Evolutionary conservation across 1,140 invertebrate genomes (phyloP), one percentile per base, ranked within the genome.

Genomic region (Macrocentrus cingulum): DNA sequence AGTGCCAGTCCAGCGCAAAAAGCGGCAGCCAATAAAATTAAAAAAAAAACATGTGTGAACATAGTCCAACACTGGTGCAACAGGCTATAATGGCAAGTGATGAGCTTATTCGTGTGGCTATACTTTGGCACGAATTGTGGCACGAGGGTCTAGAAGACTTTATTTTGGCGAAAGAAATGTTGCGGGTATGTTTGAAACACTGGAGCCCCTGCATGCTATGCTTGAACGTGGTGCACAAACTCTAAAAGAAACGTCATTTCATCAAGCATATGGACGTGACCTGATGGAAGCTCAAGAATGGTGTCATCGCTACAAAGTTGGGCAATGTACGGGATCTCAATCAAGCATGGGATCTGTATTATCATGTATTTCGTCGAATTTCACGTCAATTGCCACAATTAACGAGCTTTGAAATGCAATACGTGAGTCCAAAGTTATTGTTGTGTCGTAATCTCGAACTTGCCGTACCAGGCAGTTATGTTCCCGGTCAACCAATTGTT

Each of bases 41-140:
- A 99, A 6, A 93, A n/a, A n/a, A 95, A 61, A 93, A 88, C 13
- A 98, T 99, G 91, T 88, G 92, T 61, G 96, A 98, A 64, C 94
- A 98, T 75, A 96, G 92, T 54, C 87, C 87, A 16, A 90, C 85
- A 11, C 79, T 99, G 29, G 97, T 99, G 0, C 88, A 92, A 65
- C 95, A 99, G 75, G 96, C 95, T 0, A 85, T 94, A 64, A 90
- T 90, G 89, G 92, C 93, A 19, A 97, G 94, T 61, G 96, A 99
- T 67, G 98, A 99, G 75, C 80, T 99, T 18, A 99, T 99, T 48
- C 83, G 97, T 53, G 96, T 99, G 0, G 97, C 97, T 4, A 99
- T 99, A 58, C 79, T 99, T 1, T 99, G 98, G 97, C 97, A 99
- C 76, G 98, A 99, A 75, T 87, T 97, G 61, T 99, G 97, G 97